A percentile compares a stretch with the other conserved stretches of the same genome.
These are phyloP conservation scores for Nycteola revayana DNA, from an alignment of 2,888 invertebrate species.

Conservation along the genomic window DNA sequence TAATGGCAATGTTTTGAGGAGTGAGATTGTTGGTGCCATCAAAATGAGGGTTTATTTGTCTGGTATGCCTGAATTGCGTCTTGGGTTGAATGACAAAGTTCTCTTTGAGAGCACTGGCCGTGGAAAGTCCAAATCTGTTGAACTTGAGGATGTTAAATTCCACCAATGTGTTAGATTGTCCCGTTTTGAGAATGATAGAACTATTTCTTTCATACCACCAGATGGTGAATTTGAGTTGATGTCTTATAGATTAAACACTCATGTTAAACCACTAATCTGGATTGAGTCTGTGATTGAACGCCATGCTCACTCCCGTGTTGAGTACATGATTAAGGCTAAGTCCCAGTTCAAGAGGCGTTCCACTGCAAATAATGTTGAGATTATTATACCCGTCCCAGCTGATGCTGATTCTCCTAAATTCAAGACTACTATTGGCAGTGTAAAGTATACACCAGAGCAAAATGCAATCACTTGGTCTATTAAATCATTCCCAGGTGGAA, in stretches of 20 bases:
- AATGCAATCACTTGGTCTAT: conserved; percentile 99
- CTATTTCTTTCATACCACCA: conserved; percentile 99
- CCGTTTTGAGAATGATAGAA: conserved; percentile 98
- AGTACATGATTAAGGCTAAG: conserved; percentile 99
- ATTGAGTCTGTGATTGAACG: conserved; percentile 99
- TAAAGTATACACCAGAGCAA: conserved; percentile 98
- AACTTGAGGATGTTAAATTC: conserved; percentile 98
- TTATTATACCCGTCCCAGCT: conserved; percentile 96
- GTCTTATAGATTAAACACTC: conserved; percentile 98
- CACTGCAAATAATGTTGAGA: conserved; percentile 99
- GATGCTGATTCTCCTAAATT: conserved; percentile 99
- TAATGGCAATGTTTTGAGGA: conserved; percentile 97
- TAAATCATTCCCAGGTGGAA: conserved; percentile 98
- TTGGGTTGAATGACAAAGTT: conserved; percentile 98
- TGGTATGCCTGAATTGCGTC: conserved; percentile 98
- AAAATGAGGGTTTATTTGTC: conserved; percentile 99
- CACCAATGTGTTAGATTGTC: conserved; percentile 99
- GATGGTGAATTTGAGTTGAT: conserved; percentile 99
- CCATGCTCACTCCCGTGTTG: conserved; percentile 98
- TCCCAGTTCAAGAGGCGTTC: conserved; percentile 98
- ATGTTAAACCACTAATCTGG: conserved; percentile 99
- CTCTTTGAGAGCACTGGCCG: conserved; percentile 98
- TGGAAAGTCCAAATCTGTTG: conserved; percentile 98
- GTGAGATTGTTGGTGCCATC: conserved; percentile 99
- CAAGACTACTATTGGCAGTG: conserved; percentile 97